A percentile compares a stretch with the other conserved stretches of the same genome.
Evolutionary conservation across 2,113 vertebrate genomes (phyloP).

Genomic region (Gopherus flavomarginatus): DNA sequence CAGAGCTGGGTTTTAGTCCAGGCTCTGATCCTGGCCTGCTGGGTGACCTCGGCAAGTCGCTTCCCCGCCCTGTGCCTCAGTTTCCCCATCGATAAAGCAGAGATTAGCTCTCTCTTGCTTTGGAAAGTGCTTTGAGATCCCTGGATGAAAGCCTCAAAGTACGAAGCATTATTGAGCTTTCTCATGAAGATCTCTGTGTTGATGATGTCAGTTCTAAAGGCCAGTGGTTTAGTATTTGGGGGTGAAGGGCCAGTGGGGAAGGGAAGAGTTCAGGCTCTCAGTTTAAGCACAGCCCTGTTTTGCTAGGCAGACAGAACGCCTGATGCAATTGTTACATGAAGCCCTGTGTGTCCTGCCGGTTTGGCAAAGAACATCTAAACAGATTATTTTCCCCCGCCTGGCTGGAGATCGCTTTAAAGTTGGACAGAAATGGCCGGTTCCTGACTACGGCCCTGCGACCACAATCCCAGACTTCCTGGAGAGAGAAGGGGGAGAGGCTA

Average conservation of each 20-base stretch:
- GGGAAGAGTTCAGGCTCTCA: not conserved
- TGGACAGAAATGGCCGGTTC: not conserved
- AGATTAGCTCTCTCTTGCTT: not conserved
- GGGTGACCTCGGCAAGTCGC: not conserved
- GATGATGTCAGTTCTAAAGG: not conserved
- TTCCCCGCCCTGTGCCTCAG: not conserved
- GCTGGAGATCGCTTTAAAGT: not conserved
- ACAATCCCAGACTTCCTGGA: not conserved
- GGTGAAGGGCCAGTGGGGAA: not conserved
- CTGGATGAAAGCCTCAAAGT: not conserved
- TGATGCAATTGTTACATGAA: not conserved
- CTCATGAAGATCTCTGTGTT: not conserved
- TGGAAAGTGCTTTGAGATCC: not conserved
- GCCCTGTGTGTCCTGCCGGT: not conserved
- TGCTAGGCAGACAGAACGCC: not conserved
- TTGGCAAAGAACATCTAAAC: not conserved
- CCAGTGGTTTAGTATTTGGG: not conserved
- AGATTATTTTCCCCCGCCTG: not conserved
- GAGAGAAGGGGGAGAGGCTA: not conserved
- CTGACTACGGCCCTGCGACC: not conserved
- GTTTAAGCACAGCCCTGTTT: not conserved
- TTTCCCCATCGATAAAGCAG: not conserved
- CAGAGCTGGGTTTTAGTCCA: not conserved
- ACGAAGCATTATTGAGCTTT: not conserved
- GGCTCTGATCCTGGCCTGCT: not conserved